These are phyloP conservation scores for Tetranychus urticae DNA, from an alignment of 1,140 invertebrate species.

Conservation along the genomic window DNA sequence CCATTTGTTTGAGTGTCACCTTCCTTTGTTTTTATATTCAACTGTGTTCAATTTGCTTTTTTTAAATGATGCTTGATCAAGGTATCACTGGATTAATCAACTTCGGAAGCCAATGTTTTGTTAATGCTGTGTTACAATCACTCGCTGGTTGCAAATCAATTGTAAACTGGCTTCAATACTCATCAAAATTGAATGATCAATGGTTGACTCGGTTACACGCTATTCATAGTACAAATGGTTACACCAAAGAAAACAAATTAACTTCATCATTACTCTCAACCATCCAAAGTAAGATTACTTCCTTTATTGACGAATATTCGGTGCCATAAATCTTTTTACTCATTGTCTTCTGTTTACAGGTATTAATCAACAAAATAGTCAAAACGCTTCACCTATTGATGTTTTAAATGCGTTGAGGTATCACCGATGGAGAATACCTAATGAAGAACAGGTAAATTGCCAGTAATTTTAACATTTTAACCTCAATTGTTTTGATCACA, in stretches of 20 bases:
- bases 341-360: slow-evolving; percentile 15
- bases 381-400: slow-evolving; percentile 31
- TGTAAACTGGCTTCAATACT: slow-evolving; percentile 44
- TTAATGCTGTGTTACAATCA: slow-evolving; percentile 60
- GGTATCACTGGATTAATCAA: slow-evolving; percentile 39
- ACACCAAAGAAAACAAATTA: neutral
- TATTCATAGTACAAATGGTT: neutral
- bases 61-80: slow-evolving; percentile 16
- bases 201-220: neutral
- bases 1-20: no score
- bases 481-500: neutral
- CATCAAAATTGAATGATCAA: neutral
- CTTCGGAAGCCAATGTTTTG: slow-evolving; percentile 59
- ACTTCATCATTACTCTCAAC: neutral
- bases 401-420: slow-evolving; percentile 45
- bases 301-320: slow-evolving; percentile 1
- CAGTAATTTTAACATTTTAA: neutral
- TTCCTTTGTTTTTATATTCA: no score
- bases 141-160: slow-evolving; percentile 49
- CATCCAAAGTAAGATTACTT: slow-evolving; percentile 8
- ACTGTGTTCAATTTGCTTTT: neutral
- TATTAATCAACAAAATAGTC: slow-evolving; percentile 16
- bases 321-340: slow-evolving; percentile 10
- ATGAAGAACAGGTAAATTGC: slow-evolving; percentile 43
- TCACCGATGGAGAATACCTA: slow-evolving; percentile 55